Conservation (phyloP, 2,888 invertebrate species). For the Polymixis flavicincta region DNA sequence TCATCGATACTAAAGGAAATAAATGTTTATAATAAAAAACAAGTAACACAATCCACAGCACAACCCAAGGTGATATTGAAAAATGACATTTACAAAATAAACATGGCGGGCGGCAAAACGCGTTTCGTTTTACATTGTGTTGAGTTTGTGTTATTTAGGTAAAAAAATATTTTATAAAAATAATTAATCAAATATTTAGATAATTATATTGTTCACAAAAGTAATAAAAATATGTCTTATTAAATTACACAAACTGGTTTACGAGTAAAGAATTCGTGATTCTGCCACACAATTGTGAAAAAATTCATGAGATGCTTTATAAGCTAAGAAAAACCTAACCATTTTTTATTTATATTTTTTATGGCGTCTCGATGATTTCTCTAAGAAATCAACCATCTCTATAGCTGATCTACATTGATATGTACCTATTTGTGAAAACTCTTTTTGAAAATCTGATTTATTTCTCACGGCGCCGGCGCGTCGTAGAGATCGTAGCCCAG, state of each 20-base stretch:
- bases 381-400: too few species aligned
- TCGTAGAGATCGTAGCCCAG: slow-evolving; percentile 2
- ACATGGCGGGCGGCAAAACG: slow-evolving; percentile 55
- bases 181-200: neutral
- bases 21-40: slow-evolving; percentile 44
- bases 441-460: too few species aligned
- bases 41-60: slow-evolving; percentile 25
- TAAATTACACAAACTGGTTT: neutral
- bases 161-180: neutral
- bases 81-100: slow-evolving; percentile 65
- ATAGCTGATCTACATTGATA: too few species aligned
- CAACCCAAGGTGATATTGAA: slow-evolving; percentile 41
- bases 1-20: slow-evolving; percentile 57
- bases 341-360: too few species aligned
- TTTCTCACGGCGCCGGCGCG: too few species aligned
- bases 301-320: too few species aligned
- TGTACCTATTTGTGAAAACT: too few species aligned
- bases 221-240: neutral
- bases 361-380: too few species aligned
- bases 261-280: too few species aligned
- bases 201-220: neutral
- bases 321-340: too few species aligned
- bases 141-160: neutral
- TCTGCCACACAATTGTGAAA: too few species aligned
- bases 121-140: slow-evolving; percentile 45